A percentile compares a stretch with the other conserved stretches of the same genome.
These are phyloP conservation scores for Mythimna vitellina DNA, from an alignment of 2,888 invertebrate species.

Conservation along the genomic window DNA sequence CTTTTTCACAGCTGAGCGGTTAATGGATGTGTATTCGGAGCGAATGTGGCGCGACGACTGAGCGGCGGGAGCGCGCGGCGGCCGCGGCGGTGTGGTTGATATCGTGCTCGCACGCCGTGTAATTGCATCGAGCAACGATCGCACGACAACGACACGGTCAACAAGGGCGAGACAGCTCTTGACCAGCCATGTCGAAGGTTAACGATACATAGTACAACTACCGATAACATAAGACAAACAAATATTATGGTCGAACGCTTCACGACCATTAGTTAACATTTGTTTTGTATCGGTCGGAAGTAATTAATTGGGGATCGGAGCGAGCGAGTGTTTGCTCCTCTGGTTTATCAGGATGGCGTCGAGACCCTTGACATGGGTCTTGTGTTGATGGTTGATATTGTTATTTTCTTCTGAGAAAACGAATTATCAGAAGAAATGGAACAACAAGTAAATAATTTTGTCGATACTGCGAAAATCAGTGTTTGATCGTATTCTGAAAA, in stretches of 20 bases:
- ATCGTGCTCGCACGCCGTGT: conserved; percentile 77
- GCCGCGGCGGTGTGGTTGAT: conserved; percentile 63
- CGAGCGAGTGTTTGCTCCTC: conserved; percentile 58
- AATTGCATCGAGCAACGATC: conserved; percentile 79
- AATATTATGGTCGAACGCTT: conserved; percentile 73
- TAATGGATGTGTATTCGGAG: conserved; percentile 73
- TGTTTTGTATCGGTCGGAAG: conserved; percentile 73
- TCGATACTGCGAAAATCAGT: neutral
- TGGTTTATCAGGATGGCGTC: conserved; percentile 61
- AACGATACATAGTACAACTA: conserved; percentile 66
- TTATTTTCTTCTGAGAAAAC: conserved; percentile 9
- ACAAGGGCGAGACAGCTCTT: conserved; percentile 70
- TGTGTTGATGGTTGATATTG: conserved; percentile 26
- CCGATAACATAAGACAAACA: conserved; percentile 74
- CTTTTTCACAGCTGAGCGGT: conserved; percentile 64
- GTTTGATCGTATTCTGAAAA: neutral
- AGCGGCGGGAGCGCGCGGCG: conserved; percentile 64
- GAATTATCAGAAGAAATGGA: neutral
- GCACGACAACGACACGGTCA: conserved; percentile 68
- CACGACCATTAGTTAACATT: conserved; percentile 76
- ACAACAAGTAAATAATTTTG: neutral
- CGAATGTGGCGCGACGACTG: conserved; percentile 82
- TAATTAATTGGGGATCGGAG: conserved; percentile 75
- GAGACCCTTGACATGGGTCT: conserved; percentile 43
- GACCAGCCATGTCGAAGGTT: conserved; percentile 84